Percentiles rank a stretch among this genome's conserved stretches.
Conservation (phyloP, 2,113 vertebrate species). For the Astur gentilis region DNA sequence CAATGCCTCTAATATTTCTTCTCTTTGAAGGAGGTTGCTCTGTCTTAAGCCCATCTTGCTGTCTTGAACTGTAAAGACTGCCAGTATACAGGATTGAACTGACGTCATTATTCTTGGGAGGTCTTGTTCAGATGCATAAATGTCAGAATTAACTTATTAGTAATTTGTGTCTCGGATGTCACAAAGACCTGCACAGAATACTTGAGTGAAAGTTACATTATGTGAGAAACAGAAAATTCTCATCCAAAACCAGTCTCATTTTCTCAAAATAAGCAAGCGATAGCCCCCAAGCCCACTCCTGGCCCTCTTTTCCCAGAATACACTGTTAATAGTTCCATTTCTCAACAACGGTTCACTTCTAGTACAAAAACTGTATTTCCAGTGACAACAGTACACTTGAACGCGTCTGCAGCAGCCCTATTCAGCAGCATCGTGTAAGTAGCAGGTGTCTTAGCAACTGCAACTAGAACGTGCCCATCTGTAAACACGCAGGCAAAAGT, state of each 20-base stretch:
- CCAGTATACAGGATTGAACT: neutral
- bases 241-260: neutral
- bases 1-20: neutral
- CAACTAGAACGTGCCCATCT: fast-evolving
- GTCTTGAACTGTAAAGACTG: neutral
- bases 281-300: neutral
- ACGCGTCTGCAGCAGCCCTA: neutral
- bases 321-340: neutral
- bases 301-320: neutral
- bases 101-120: neutral
- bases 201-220: neutral
- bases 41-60: neutral
- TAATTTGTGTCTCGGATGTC: neutral
- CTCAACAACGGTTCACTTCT: neutral
- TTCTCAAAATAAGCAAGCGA: neutral
- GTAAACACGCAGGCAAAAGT: neutral
- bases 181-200: neutral
- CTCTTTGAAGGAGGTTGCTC: neutral
- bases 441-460: neutral
- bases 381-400: neutral
- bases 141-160: neutral
- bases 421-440: neutral
- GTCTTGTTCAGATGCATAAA: neutral
- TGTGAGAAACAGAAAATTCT: neutral
- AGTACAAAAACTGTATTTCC: neutral